Evolutionary conservation across 1,140 invertebrate species (phyloP).

Genomic region (Eriocheir sinensis): DNA sequence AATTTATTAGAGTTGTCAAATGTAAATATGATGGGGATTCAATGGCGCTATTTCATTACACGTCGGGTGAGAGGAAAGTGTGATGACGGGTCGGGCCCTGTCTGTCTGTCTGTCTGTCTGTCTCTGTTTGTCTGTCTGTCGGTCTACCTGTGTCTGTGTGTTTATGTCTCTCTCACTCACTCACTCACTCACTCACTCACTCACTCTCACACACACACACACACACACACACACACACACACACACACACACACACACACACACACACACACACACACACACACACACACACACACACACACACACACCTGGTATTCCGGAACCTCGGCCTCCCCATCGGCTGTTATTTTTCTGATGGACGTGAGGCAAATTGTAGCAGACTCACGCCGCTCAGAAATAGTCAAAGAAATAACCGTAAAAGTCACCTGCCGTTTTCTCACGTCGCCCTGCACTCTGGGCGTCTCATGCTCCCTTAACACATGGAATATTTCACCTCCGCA

Average conservation of each 20-base stretch:
- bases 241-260: background rate
- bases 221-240: slow-evolving; percentile 30
- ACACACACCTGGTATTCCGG: background rate
- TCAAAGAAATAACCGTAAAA: background rate
- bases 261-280: too few species aligned
- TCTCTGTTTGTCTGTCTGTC: background rate
- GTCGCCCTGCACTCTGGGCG: background rate
- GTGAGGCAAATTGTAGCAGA: background rate
- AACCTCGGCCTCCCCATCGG: background rate
- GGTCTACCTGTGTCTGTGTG: background rate
- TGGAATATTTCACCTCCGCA: background rate
- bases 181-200: background rate
- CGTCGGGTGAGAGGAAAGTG: background rate
- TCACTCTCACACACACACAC: background rate
- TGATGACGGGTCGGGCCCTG: background rate
- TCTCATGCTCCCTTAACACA: slow-evolving; percentile 1
- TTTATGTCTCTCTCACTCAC: background rate
- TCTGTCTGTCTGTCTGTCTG: background rate
- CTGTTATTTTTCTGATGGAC: background rate
- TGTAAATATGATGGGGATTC: background rate
- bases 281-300: background rate
- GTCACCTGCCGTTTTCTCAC: background rate
- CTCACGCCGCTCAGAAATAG: background rate
- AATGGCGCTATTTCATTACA: slow-evolving; percentile 12
- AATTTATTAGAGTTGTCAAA: background rate